Evolutionary conservation across 2,888 invertebrate species (phyloP).

Genomic region (Drosophila phalerata): DNA sequence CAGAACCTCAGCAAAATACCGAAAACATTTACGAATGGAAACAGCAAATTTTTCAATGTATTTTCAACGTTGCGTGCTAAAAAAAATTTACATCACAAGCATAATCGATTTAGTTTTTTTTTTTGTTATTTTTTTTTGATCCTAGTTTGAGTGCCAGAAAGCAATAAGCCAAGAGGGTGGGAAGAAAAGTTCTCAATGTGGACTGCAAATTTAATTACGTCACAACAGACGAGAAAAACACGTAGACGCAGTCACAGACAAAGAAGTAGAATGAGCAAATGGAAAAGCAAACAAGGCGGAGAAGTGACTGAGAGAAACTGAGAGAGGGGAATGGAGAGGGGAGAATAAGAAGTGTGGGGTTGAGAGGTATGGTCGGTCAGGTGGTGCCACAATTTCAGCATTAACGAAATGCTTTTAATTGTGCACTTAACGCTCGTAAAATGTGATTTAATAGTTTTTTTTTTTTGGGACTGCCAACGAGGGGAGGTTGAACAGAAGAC

Average conservation of each 20-base stretch:
- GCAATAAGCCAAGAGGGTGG: slow-evolving; percentile 2
- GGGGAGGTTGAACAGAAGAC: too few species aligned
- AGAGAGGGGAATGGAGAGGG: background rate
- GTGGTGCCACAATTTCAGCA: slow-evolving; percentile 66
- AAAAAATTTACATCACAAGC: slow-evolving; percentile 50
- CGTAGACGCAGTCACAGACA: slow-evolving; percentile 28
- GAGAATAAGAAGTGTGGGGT: background rate
- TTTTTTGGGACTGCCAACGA: background rate
- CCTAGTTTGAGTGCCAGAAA: background rate
- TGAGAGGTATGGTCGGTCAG: background rate
- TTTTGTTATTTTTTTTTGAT: background rate
- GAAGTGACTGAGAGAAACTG: background rate
- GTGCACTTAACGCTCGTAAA: slow-evolving; percentile 80
- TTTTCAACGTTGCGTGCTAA: background rate
- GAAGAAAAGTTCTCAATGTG: background rate
- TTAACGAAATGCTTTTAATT: slow-evolving; percentile 79
- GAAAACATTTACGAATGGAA: background rate
- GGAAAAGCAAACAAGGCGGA: slow-evolving; percentile 11
- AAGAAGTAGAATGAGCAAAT: slow-evolving; percentile 26
- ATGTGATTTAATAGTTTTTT: slow-evolving; percentile 77
- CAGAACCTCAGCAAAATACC: background rate
- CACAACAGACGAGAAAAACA: slow-evolving; percentile 38
- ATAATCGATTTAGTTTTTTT: slow-evolving; percentile 61
- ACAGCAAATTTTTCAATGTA: background rate
- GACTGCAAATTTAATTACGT: slow-evolving; percentile 70